Evolutionary conservation across 2,113 vertebrate genomes (phyloP).

Genomic region (Caracal caracal): DNA sequence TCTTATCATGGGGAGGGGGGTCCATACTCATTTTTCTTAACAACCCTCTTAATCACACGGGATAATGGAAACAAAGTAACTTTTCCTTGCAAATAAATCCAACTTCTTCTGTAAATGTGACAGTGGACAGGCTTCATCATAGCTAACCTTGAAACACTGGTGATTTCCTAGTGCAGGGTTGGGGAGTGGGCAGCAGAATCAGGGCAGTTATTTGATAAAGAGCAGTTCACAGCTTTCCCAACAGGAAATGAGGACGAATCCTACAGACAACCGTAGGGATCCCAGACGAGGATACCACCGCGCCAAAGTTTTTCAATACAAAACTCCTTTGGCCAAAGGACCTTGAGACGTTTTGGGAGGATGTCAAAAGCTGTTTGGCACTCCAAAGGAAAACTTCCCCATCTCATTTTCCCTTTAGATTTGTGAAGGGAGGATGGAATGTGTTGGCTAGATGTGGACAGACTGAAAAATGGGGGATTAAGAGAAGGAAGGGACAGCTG

Average conservation of each 20-base stretch:
- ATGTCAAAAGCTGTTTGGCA: background rate
- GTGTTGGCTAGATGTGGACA: background rate
- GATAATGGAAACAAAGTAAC: background rate
- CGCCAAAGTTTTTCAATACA: background rate
- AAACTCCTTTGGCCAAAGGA: constrained; percentile 18
- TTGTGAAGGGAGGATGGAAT: background rate
- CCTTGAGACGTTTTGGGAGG: background rate
- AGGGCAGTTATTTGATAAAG: background rate
- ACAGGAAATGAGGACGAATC: background rate
- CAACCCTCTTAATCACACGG: background rate
- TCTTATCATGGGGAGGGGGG: background rate
- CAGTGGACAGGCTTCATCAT: background rate
- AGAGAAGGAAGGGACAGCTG: background rate
- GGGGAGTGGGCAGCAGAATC: background rate
- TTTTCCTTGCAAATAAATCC: background rate
- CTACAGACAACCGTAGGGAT: background rate
- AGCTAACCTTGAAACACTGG: background rate
- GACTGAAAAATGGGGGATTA: background rate
- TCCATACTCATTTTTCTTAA: background rate
- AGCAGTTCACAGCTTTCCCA: background rate
- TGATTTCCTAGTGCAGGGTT: background rate
- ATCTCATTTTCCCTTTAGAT: background rate
- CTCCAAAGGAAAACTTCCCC: background rate
- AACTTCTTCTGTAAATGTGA: background rate
- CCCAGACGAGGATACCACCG: background rate